Percentiles rank a stretch among this genome's conserved stretches.
These are phyloP conservation scores for Criorhina ranunculi DNA, from an alignment of 2,888 invertebrate genomes.

Conservation along the genomic window DNA sequence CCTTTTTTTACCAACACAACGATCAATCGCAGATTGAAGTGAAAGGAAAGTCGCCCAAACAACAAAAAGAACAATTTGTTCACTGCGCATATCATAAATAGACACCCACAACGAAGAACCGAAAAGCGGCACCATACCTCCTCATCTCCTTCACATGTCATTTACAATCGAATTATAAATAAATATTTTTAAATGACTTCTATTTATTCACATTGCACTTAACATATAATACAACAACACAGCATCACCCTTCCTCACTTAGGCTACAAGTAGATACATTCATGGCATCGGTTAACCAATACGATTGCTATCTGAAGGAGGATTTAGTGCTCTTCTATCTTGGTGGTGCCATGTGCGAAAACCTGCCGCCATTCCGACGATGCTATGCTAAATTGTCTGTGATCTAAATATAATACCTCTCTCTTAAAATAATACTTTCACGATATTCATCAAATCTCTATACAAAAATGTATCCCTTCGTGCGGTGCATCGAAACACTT, in stretches of 20 bases:
- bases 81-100: constrained; percentile 17
- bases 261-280: constrained; percentile 24
- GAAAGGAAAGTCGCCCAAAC: background rate
- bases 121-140: constrained; percentile 18
- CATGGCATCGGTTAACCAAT: constrained; percentile 48
- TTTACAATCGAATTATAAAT: constrained; percentile 59
- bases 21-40: background rate
- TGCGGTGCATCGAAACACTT: constrained; percentile 26
- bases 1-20: no score
- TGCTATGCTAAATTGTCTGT: constrained; percentile 57
- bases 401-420: constrained; percentile 71
- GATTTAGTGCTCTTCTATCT: constrained; percentile 43
- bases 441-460: constrained; percentile 61
- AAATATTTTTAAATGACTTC: constrained; percentile 54
- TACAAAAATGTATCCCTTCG: constrained; percentile 47
- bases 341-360: constrained; percentile 46
- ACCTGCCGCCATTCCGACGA: constrained; percentile 48
- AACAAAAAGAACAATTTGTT: background rate
- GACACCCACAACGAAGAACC: constrained; percentile 22
- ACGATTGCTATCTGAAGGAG: constrained; percentile 40
- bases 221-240: constrained; percentile 24
- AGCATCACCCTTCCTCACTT: constrained; percentile 41
- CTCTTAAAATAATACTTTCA: constrained; percentile 60
- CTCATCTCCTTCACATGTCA: constrained; percentile 47
- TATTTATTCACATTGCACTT: constrained; percentile 41